Percentiles rank a stretch among this genome's conserved stretches.
These are phyloP conservation scores for Lepidostoma basale DNA, from an alignment of 1,140 invertebrate species.

Conservation along the genomic window DNA sequence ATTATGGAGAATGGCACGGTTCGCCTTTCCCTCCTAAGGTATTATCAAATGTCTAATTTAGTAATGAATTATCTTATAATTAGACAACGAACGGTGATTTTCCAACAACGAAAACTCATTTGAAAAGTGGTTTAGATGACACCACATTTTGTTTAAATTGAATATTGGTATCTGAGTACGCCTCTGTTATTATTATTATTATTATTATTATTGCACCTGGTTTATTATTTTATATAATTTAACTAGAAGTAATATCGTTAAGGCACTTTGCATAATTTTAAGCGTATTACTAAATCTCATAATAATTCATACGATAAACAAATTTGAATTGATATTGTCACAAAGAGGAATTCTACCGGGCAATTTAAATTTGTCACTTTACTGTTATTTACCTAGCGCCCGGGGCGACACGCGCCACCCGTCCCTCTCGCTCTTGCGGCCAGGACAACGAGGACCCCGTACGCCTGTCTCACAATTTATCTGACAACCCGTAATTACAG, in stretches of 20 bases:
- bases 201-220: too few relatives aligned
- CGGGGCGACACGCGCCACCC: background rate
- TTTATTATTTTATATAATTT: too few relatives aligned
- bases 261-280: too few relatives aligned
- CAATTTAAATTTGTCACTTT: slow-evolving; percentile 16
- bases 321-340: slow-evolving; percentile 10
- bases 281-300: too few relatives aligned
- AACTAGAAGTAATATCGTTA: too few relatives aligned
- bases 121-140: background rate
- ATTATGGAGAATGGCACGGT: too few relatives aligned
- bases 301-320: too few relatives aligned
- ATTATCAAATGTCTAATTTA: too few relatives aligned
- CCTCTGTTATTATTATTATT: background rate
- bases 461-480: slow-evolving; percentile 19
- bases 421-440: background rate
- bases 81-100: too few relatives aligned
- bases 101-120: background rate
- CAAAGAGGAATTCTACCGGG: background rate
- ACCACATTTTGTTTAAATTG: background rate
- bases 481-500: slow-evolving; percentile 38
- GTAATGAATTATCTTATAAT: too few relatives aligned
- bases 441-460: background rate
- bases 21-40: too few relatives aligned
- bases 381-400: background rate
- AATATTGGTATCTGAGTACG: background rate